Percentiles rank a stretch among this genome's conserved stretches.
Evolutionary conservation across 2,113 vertebrate genomes (phyloP).

Genomic region (Coryphaenoides rupestris): DNA sequence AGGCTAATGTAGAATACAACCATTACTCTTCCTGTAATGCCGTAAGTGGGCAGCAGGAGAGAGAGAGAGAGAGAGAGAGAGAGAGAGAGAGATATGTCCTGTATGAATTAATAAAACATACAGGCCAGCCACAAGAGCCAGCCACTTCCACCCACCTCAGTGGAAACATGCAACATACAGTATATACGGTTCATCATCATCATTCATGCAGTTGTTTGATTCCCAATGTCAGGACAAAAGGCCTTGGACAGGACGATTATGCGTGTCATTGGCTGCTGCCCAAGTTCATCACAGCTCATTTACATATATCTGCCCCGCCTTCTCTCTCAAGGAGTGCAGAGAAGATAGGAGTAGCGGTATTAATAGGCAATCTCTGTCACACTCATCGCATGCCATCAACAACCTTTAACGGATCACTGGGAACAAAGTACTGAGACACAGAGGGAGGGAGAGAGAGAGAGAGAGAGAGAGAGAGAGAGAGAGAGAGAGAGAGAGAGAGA

Average conservation of each 20-base stretch:
- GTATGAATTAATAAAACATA: slow-evolving; percentile 67
- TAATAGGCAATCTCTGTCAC: slow-evolving; percentile 43
- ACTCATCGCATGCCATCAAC: slow-evolving; percentile 36
- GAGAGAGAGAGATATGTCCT: slow-evolving; percentile 15
- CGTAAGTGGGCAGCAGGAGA: slow-evolving; percentile 25
- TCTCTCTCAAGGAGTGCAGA: slow-evolving; percentile 20
- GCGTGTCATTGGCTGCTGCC: neutral
- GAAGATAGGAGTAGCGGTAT: slow-evolving; percentile 36
- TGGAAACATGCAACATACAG: slow-evolving; percentile 1
- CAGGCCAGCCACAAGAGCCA: slow-evolving; percentile 30
- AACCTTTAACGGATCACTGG: slow-evolving; percentile 45
- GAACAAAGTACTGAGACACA: slow-evolving; percentile 22
- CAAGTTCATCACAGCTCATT: neutral
- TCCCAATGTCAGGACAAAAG: too few species aligned
- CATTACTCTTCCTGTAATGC: slow-evolving; percentile 22
- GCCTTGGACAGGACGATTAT: too few species aligned
- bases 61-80: slow-evolving; percentile 17
- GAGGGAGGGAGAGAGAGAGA: slow-evolving; percentile 13
- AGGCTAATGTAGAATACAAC: slow-evolving; percentile 49
- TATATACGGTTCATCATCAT: too few species aligned
- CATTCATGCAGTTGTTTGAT: too few species aligned
- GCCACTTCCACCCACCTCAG: slow-evolving; percentile 21
- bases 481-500: slow-evolving; percentile 18
- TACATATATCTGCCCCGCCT: slow-evolving; percentile 11
- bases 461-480: slow-evolving; percentile 8